phyloP scores from a whole-genome alignment of 2,888 invertebrate genomes.

The Diplolepis rosae region DNA sequence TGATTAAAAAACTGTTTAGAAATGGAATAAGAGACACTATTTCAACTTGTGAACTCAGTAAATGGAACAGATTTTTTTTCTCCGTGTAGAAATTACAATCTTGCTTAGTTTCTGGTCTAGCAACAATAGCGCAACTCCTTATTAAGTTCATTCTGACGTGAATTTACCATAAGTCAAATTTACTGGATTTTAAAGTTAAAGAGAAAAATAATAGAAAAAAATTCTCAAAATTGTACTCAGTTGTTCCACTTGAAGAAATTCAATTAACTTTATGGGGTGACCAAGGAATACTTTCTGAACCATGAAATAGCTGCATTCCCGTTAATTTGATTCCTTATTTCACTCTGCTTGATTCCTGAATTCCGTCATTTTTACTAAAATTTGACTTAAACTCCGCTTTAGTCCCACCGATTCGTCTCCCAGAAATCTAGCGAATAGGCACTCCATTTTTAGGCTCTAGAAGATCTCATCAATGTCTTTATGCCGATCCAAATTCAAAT shows the following conservation, averaged over 20 bases:
- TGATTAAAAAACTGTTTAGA: no score
- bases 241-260: neutral
- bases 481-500: constrained; percentile 56
- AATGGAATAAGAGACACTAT: no score
- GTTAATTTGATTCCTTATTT: constrained; percentile 25
- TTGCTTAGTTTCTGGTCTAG: constrained; percentile 1
- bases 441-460: constrained; percentile 33
- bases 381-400: constrained; percentile 11
- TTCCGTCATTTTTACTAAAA: constrained; percentile 20
- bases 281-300: constrained; percentile 18
- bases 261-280: constrained; percentile 15
- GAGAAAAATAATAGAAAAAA: no score
- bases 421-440: constrained; percentile 8
- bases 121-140: constrained; percentile 21
- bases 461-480: constrained; percentile 46
- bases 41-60: no score
- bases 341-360: constrained; percentile 9
- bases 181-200: neutral
- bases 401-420: neutral
- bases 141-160: constrained; percentile 11
- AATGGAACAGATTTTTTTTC: no score
- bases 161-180: neutral
- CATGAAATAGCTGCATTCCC: constrained; percentile 17
- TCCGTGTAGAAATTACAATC: constrained; percentile 13
- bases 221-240: no score